These are phyloP conservation scores for Rhynchophorus ferrugineus DNA, from an alignment of 1,140 invertebrate species.

Conservation along the genomic window DNA sequence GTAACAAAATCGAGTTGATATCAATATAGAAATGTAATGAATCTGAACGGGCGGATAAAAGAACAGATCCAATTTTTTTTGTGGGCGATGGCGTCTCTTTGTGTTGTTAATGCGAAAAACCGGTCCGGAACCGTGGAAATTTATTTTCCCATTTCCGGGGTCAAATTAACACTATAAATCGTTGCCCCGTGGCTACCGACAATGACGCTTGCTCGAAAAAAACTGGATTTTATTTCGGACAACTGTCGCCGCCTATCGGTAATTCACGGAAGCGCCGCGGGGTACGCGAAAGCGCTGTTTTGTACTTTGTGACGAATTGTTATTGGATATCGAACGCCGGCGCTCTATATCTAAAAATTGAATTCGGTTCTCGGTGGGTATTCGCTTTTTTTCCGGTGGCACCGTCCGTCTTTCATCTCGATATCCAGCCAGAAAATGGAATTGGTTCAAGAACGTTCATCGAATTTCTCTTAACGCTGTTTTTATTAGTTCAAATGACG, in stretches of 20 bases:
- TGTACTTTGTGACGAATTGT: conserved; percentile 22
- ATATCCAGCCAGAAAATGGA: no score
- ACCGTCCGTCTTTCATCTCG: not conserved
- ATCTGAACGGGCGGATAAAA: no score
- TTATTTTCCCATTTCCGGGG: conserved; percentile 5
- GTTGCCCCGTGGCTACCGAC: conserved; percentile 4
- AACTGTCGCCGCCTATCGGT: conserved; percentile 10
- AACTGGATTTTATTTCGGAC: conserved; percentile 17
- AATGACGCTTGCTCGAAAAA: conserved; percentile 10
- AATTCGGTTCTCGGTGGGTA: not conserved
- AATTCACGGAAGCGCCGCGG: conserved; percentile 8
- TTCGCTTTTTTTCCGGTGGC: no score
- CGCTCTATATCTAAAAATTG: not conserved
- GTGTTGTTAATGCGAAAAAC: not conserved
- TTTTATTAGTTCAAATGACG: no score
- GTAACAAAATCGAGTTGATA: no score
- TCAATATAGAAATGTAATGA: no score
- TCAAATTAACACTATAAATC: conserved; percentile 18
- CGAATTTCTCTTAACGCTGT: no score
- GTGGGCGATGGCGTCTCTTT: no score
- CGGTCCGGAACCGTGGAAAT: not conserved
- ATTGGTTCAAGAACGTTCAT: no score
- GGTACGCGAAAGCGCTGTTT: conserved; percentile 12
- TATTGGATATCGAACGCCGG: conserved; percentile 11
- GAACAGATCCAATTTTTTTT: no score